A percentile compares a stretch with the other conserved stretches of the same genome.
phyloP scores from a whole-genome alignment of 2,113 vertebrate genomes.

The Megaleporinus macrocephalus region DNA sequence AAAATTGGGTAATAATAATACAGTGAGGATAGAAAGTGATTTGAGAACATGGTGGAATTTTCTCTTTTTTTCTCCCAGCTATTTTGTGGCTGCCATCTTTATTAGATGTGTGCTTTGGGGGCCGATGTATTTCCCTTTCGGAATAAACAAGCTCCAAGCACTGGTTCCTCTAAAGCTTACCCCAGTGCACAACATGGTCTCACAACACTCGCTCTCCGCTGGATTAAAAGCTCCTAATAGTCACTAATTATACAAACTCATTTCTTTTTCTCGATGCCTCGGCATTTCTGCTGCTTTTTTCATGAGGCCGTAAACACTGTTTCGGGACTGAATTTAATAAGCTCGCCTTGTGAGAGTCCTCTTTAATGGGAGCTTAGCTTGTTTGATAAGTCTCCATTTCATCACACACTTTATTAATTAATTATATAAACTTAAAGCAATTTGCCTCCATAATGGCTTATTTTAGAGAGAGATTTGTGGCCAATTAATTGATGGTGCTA shows the following conservation, averaged over 20 bases:
- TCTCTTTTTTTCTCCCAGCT: constrained; percentile 6
- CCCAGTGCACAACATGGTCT: constrained; percentile 38
- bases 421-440: constrained; percentile 83
- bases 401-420: constrained; percentile 83
- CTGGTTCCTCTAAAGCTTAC: constrained; percentile 62
- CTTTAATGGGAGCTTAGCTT: constrained; percentile 80
- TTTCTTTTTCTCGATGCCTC: constrained; percentile 78
- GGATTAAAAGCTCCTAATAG: constrained; percentile 81
- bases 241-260: constrained; percentile 81
- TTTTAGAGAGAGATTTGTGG: constrained; percentile 76
- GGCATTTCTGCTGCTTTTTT: constrained; percentile 67
- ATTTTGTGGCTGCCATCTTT: constrained; percentile 65
- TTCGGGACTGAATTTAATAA: constrained; percentile 77
- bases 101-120: constrained; percentile 80
- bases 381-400: constrained; percentile 83
- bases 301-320: constrained; percentile 75
- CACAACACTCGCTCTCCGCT: constrained; percentile 63
- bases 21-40: constrained; percentile 15
- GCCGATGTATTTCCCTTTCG: constrained; percentile 67
- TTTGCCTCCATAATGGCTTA: constrained; percentile 79
- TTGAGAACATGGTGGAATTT: constrained; percentile 10
- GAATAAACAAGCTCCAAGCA: constrained; percentile 73
- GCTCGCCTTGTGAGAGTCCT: constrained; percentile 73
- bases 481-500: constrained; percentile 76
- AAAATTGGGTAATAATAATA: not conserved